Base-by-base conservation (phyloP, 1,140 invertebrate species). In the Triops cancriformis region DNA sequence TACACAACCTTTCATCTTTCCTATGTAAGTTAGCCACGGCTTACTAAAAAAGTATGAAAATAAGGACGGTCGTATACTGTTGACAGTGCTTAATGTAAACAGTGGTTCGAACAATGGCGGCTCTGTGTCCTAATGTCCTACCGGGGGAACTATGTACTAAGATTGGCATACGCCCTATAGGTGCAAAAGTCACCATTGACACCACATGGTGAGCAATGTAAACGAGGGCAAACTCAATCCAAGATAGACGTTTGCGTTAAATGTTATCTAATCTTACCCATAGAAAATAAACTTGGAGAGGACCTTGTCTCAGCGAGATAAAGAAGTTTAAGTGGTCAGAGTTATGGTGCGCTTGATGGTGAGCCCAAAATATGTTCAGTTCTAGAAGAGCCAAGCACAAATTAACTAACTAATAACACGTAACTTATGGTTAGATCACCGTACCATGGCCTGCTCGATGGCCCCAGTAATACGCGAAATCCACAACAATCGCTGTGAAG, bases 401-500 rank as follows among this genome's bases (percentile, higher is more conserved):
- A 64, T 27, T 26, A 72, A 72, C 23, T 14, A 64, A 18, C 14
- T 18, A 0, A n/a, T 18, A n/a, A 23, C 18, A 18, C 23, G 23
- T n/a, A 14, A 64, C 14, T n/a, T n/a, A 0, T 14, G 51, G 51
- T 18, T n/a, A 18, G 3, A n/a, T 42, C 14, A 18, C 18, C 84
- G 86, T 86, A 95, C 93, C 93, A 84, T 95, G 93, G 82, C 93
- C 92, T 64, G 91, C 91, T 85, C 94, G 87, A 82, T 96, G 95
- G 79, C 94, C 89, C 94, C 94, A 96, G 84, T 97, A 97, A 83
- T 96, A 97, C 80, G 90, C 91, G 80, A 96, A 93, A 83, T 97
- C 95, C 0, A 95, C 91, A 3, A 88, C 89, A 7, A 97, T 78
- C 0, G 92, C 91, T 0, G 91, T 90, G 0, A 90, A 80, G 80